Evolutionary conservation across 2,113 vertebrate genomes (phyloP).

Genomic region (Recurvirostra avosetta): DNA sequence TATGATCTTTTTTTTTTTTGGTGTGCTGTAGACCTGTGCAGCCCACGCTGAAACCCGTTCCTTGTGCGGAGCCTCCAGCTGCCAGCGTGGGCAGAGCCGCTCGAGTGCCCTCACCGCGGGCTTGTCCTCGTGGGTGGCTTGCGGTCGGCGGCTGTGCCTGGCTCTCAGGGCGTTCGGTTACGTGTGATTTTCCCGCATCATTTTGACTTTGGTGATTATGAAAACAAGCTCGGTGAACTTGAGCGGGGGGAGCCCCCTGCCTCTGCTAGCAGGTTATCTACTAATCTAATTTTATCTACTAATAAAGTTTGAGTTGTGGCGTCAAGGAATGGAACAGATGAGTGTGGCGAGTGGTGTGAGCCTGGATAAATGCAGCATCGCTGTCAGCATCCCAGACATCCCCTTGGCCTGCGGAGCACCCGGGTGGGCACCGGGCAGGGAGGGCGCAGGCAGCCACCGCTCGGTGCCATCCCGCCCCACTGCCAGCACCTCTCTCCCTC

Average conservation of each 20-base stretch:
- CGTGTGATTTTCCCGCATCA: not conserved
- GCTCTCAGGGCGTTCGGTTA: not conserved
- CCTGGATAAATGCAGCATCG: not conserved
- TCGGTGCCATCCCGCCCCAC: not conserved
- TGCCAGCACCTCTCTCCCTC: not conserved
- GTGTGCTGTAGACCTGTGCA: not conserved
- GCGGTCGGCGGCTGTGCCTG: not conserved
- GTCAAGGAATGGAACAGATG: not conserved
- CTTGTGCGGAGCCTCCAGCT: not conserved
- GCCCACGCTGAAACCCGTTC: not conserved
- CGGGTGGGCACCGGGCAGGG: not conserved
- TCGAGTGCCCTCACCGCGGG: not conserved
- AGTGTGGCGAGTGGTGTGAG: not conserved
- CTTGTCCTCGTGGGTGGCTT: not conserved
- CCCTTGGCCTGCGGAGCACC: not conserved
- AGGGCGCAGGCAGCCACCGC: accelerated
- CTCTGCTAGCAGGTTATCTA: not conserved
- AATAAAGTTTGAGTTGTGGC: not conserved
- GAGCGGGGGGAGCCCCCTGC: not conserved
- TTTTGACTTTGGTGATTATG: not conserved
- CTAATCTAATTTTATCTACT: not conserved
- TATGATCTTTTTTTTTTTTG: not conserved
- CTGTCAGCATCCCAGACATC: not conserved
- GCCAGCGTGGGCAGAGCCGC: not conserved
- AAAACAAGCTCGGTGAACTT: not conserved